Percentiles rank a stretch among this genome's conserved stretches.
These are phyloP conservation scores for Leptarthrus brevirostris DNA, from an alignment of 2,888 invertebrate species.

Conservation along the genomic window DNA sequence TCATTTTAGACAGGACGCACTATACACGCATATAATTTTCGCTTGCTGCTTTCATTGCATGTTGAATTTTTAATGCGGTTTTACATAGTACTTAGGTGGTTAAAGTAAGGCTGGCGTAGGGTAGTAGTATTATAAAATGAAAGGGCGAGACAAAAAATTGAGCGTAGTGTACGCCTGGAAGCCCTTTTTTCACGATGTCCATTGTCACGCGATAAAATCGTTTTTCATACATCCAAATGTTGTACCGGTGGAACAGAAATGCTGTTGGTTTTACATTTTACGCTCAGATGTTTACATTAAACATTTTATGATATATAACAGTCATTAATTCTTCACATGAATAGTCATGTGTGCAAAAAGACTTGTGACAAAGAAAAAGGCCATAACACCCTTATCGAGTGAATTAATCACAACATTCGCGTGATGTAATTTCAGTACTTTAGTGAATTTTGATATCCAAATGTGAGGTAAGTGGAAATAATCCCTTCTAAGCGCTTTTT, in stretches of 20 bases:
- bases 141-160: background rate
- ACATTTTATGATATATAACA: background rate
- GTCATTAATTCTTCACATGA: background rate
- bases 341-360: conserved; percentile 5
- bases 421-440: background rate
- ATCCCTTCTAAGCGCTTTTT: no score
- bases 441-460: conserved; percentile 9
- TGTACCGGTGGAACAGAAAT: background rate
- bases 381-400: no score
- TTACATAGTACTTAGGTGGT: background rate
- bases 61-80: conserved; percentile 21
- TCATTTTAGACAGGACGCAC: background rate
- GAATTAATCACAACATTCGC: conserved; percentile 23
- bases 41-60: conserved; percentile 1
- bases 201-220: conserved; percentile 27
- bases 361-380: no score
- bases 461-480: no score
- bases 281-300: background rate
- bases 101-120: background rate
- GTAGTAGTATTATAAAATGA: background rate
- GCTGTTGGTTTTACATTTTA: background rate
- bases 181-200: conserved; percentile 1
- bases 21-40: background rate
- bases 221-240: conserved; percentile 9
- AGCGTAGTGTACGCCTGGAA: background rate